phyloP scores from a whole-genome alignment of 2,113 vertebrate species.

The Rhadina sibilatrix region DNA sequence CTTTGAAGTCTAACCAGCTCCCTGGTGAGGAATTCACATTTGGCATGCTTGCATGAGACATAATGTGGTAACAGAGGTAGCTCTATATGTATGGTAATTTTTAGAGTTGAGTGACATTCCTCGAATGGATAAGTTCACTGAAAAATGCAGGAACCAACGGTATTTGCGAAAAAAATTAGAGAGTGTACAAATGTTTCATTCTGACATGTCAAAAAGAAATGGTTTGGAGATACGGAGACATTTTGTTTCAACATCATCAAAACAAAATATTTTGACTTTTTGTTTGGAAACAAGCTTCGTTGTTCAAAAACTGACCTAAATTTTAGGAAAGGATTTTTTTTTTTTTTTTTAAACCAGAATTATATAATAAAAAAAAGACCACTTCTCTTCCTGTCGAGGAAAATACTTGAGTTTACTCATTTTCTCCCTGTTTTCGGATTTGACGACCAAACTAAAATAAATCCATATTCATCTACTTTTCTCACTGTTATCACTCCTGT shows the following conservation, averaged over 20 bases:
- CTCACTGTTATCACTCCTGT: background rate
- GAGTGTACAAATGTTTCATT: constrained; percentile 57
- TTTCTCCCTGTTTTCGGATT: background rate
- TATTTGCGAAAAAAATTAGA: constrained; percentile 54
- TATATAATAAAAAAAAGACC: background rate
- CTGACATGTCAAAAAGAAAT: constrained; percentile 36
- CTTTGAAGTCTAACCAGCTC: constrained; percentile 37
- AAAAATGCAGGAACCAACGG: constrained; percentile 56
- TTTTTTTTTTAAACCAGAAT: background rate
- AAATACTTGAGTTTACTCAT: background rate
- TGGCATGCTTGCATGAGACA: constrained; percentile 40
- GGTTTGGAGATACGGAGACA: background rate
- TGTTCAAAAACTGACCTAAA: constrained; percentile 47
- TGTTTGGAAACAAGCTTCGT: constrained; percentile 47
- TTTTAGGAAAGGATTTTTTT: constrained; percentile 10
- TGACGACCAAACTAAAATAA: background rate
- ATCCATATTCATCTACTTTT: constrained; percentile 35
- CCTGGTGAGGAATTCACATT: background rate
- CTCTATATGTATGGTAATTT: constrained; percentile 60
- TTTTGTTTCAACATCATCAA: constrained; percentile 9
- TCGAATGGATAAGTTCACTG: constrained; percentile 44
- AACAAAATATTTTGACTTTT: constrained; percentile 67
- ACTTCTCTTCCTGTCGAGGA: background rate
- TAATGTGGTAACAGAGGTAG: constrained; percentile 55
- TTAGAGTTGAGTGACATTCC: constrained; percentile 56